Evolutionary conservation across 2,797 vertebrate species (phyloP), one percentile per base, ranked within the genome.

Genomic region (Lepilemur septentrionalis): DNA sequence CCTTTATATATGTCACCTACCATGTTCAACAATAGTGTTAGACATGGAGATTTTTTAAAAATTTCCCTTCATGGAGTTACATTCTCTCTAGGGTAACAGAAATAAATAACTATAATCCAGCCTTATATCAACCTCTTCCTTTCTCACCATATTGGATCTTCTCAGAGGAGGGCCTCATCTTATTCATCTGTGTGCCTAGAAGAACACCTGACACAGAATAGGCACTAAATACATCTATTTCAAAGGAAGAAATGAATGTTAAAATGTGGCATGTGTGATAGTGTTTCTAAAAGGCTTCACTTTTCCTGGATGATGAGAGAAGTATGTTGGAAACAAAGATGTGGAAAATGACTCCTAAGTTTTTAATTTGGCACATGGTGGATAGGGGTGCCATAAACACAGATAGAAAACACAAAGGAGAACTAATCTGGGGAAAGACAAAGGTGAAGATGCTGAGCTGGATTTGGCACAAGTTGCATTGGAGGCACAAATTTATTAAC

Each of bases 261-360:
- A 83, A 95, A 92, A 76, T 93, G 38, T 46, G 63, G 65, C 32
- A 41, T 17, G 3, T 79, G 7, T 89, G 25, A 63, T 4, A 65
- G 23, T 3, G 52, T 92, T 96, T 94, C 72, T 67, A n/a, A 72
- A 94, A 95, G 57, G 12, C 35, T 93, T 95, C 22, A 10, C 70
- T 84, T 75, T 48, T 67, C 75, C 38, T 63, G 32, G 61, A 32
- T 89, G 61, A 81, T n/a, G 32, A 23, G 14, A 30, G 35, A 88
- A 84, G 61, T 28, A 13, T 85, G 7, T 43, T 90, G 57, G 41
- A 80, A 82, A 81, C 50, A 7, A 35, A 70, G 61, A 79, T 28
- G 30, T 83, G 38, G 73, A 93, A 84, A 94, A 82, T 67, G 88
- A 69, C 57, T 96, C 28, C 23, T 46, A 79, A 65, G 41, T 92